Evolutionary conservation across 2,113 vertebrate genomes (phyloP).

Genomic region (Stegostoma tigrinum): DNA sequence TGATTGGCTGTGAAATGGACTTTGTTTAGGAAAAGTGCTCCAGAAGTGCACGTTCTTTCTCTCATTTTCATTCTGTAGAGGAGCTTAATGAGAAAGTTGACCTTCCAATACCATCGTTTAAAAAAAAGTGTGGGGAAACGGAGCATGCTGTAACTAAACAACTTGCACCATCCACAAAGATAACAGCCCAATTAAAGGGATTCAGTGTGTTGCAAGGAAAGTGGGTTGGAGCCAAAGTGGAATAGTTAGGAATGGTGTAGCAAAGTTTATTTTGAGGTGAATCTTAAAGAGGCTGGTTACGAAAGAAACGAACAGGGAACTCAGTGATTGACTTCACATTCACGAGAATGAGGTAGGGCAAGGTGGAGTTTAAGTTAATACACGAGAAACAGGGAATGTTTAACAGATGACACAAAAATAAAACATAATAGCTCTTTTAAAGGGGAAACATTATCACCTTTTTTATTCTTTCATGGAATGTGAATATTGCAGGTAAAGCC

Average conservation of each 20-base stretch:
- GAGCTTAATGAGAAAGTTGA: background rate
- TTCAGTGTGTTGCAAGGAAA: background rate
- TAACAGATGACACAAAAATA: background rate
- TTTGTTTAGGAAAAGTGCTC: background rate
- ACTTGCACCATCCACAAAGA: background rate
- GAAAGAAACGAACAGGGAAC: background rate
- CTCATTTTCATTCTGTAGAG: background rate
- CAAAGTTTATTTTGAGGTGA: background rate
- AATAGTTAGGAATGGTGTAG: background rate
- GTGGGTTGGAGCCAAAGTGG: background rate
- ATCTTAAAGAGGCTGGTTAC: background rate
- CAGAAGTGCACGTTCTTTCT: background rate
- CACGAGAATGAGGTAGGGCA: background rate
- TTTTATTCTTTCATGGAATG: no score
- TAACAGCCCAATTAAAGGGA: background rate
- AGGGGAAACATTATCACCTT: background rate
- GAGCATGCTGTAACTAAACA: background rate
- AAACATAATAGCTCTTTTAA: background rate
- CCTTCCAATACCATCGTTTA: background rate
- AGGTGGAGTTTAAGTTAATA: background rate
- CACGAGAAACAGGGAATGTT: background rate
- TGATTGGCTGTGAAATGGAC: background rate
- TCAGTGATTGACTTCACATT: background rate
- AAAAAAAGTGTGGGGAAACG: background rate
- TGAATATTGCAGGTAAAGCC: no score